Base-by-base conservation (phyloP, 2,888 invertebrate genomes). In the Mystacides longicornis region DNA sequence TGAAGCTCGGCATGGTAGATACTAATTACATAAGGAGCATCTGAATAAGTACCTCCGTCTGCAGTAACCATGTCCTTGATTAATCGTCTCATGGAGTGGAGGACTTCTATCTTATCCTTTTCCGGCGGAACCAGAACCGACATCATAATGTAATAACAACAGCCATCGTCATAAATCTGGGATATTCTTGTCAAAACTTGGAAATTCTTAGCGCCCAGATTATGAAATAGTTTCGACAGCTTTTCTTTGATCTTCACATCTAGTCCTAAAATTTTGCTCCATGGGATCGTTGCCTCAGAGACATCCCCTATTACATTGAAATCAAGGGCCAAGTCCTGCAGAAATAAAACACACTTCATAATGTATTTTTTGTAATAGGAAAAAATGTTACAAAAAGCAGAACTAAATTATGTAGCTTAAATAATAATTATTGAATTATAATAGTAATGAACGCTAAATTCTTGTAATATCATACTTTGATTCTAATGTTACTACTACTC, bases 261-360 rank as follows among this genome's bases (percentile, higher is more conserved):
- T 37, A 98, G 75, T 18, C 83, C 74, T 23, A 86, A 71, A 9
- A 93, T 85, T 51, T 89, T 83, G 72, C 93, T 92, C 98, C 98
- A 99, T 1, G 97, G 89, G 1, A 96, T 95, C 0, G 97, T 97
- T 0, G 98, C 99, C 75, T 99, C 98, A 76, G 99, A 98, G 0
- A 97, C 97, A 71, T 99, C 98, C 0, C 94, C 89, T 1, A 97
- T 86, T 18, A 96, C 82, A 62, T 85, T 82, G 70, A 87, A 91
- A 55, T 93, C 88, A 61, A 98, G 78, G 0, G 87, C 97, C 49
- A 97, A 75, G 69, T 98, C 98, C 93, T 93, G 70, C n/a, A n/a
- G n/a, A n/a, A n/a, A n/a, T n/a, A n/a, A n/a, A n/a, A n/a, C n/a
- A n/a, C n/a, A n/a, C n/a, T n/a, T n/a, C n/a, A n/a, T n/a, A n/a